phyloP scores from a whole-genome alignment of 2,113 vertebrate species.

The Struthio camelus region DNA sequence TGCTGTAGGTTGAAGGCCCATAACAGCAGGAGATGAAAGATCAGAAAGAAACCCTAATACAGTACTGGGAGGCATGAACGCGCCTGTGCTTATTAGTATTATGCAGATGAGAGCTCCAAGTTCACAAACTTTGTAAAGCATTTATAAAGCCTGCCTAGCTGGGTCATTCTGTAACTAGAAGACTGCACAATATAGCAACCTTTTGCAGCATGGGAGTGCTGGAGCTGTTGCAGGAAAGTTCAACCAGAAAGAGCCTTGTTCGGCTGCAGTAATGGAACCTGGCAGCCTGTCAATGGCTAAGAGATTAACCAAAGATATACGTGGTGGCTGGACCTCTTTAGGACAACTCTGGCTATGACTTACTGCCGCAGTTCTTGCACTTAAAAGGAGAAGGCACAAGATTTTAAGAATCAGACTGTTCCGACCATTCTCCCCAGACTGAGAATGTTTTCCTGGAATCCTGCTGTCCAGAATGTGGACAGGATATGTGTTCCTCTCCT shows the following conservation, averaged over 20 bases:
- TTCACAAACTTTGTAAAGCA: background rate
- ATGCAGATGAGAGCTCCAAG: background rate
- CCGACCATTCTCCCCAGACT: background rate
- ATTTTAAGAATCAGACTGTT: background rate
- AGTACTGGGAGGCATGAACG: background rate
- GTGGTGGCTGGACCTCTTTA: background rate
- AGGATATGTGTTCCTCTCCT: background rate
- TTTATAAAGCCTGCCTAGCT: background rate
- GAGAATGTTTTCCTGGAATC: background rate
- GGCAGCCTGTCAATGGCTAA: background rate
- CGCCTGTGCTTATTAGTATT: background rate
- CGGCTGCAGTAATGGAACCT: background rate
- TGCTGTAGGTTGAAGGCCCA: background rate
- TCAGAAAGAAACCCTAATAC: background rate
- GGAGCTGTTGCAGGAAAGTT: background rate
- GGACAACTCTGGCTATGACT: background rate
- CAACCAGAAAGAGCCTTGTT: background rate
- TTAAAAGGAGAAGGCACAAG: background rate
- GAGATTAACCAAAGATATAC: background rate
- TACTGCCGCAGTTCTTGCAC: background rate
- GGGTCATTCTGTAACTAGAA: background rate
- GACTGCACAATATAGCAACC: background rate
- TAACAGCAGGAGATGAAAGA: background rate
- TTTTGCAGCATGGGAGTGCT: background rate
- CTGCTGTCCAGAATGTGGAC: background rate